Evolutionary conservation across 2,888 invertebrate species (phyloP), one percentile per base, ranked within the genome.

Genomic region (Craniophora ligustri): DNA sequence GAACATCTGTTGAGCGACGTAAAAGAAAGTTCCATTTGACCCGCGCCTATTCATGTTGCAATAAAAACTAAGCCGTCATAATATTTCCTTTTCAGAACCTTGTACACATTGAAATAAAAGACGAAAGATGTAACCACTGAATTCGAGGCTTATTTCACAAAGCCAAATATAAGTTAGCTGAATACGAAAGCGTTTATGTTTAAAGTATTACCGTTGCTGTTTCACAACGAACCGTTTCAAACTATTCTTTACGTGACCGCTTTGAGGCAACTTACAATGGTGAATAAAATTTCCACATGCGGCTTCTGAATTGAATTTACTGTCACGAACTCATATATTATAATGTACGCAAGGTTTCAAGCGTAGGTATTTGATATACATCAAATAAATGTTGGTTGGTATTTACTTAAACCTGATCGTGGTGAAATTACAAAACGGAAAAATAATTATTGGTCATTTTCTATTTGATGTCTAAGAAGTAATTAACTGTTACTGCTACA

Each of bases 51-150:
- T 78, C 78, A 65, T 72, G 75, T 82, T 78, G 77, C 80, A 80
- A 85, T 85, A 84, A 85, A 82, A 85, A 77, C 74, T 79, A 76
- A 77, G 78, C 72, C 70, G 53, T 67, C 68, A 71, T 74, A 74
- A 71, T 74, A 74, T 80, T 77, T 76, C 76, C 68, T 75, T 72
- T 72, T 68, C 65, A 68, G 60, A 70, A 71, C 67, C 70, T 76
- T 78, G 81, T 78, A 75, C 71, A 70, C 67, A 66, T 67, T 69
- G 63, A 67, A 75, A 79, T 81, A 79, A 82, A 84, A 78, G 67
- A 75, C 61, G 61, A 76, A 81, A 80, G 70, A 81, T 79, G 70
- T 66, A 72, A 74, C 74, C 54, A 48, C 53, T 63, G 65, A 68
- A 54, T 61, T 67, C 63, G 58, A 70, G 67, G 54, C 56, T 60